Evolutionary conservation across 2,888 invertebrate species (phyloP), one percentile per base, ranked within the genome.

Genomic region (Boloria selene): DNA sequence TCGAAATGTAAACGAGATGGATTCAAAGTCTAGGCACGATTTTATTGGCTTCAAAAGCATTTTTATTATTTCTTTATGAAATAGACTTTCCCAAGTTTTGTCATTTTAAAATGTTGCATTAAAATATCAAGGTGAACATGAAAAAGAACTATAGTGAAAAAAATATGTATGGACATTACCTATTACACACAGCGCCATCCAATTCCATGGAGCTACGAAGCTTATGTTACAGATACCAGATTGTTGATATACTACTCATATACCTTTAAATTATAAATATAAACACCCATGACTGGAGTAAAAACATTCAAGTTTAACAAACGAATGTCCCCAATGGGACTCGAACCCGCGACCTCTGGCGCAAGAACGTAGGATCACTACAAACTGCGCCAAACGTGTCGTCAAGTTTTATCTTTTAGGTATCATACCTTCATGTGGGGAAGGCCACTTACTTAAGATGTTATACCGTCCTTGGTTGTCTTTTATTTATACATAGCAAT

Each of bases 51-150:
- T 38, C 17, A 38, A 59, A 56, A 56, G 49, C 17, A 63, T 50
- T 63, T 47, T 58, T 63, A 63, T 63, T 63, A 49, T 50, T 38
- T 22, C 49, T 53, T 63, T 16, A 56, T 42, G 42, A 64, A 51
- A 50, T 50, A 49, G 54, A 31, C n/a, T 31, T 42, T 52, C 13
- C 47, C 22, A 53, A 45, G 51, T 47, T 58, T 38, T 51, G 56
- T 31, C 31, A 45, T 52, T 64, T 64, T 47, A 58, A 58, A 64
- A 17, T 53, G 45, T 51, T 7, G 13, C 58, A 47, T 64, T 38
- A 52, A 64, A 59, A 64, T 59, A 64, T 64, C 64, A 64, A 64
- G 64, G 64, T 59, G 38, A 58, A 22, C 56, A 2, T 10, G 31
- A 22, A 22, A 22, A 22, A 3, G 14, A 44, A 44, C 4, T 22